Conservation (phyloP, 2,888 invertebrate species). For the Thymelicus acteon region DNA sequence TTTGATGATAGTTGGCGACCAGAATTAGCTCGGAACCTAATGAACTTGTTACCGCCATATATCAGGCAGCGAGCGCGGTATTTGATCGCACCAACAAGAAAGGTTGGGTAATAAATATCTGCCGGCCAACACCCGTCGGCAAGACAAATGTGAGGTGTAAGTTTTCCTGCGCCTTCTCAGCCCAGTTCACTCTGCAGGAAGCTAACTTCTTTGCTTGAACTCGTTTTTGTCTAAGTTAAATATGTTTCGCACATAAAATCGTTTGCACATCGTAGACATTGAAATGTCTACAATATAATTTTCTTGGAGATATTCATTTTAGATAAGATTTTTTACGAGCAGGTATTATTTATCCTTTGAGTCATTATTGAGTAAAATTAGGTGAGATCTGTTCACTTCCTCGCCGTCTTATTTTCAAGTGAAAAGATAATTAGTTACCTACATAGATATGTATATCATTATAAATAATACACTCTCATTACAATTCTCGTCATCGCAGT, state of each 20-base stretch:
- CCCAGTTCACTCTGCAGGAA: conserved; percentile 17
- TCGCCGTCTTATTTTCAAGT: no score
- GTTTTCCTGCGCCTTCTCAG: conserved; percentile 38
- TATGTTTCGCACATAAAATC: neutral
- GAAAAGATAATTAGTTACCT: no score
- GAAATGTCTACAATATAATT: no score
- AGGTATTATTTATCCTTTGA: no score
- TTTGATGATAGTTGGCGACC: conserved; percentile 55
- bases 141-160: conserved; percentile 68
- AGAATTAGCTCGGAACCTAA: conserved; percentile 69
- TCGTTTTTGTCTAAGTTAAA: conserved; percentile 1
- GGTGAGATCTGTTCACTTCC: no score
- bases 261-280: no score
- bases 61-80: conserved; percentile 57
- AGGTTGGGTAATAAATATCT: conserved; percentile 65
- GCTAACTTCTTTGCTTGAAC: conserved; percentile 17
- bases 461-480: no score
- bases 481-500: no score
- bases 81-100: conserved; percentile 63
- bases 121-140: conserved; percentile 58
- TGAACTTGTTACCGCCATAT: conserved; percentile 65
- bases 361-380: no score
- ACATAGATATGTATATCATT: no score
- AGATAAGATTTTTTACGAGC: no score
- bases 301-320: no score